Evolutionary conservation across 2,888 invertebrate genomes (phyloP).

Genomic region (Blomia tropicalis): DNA sequence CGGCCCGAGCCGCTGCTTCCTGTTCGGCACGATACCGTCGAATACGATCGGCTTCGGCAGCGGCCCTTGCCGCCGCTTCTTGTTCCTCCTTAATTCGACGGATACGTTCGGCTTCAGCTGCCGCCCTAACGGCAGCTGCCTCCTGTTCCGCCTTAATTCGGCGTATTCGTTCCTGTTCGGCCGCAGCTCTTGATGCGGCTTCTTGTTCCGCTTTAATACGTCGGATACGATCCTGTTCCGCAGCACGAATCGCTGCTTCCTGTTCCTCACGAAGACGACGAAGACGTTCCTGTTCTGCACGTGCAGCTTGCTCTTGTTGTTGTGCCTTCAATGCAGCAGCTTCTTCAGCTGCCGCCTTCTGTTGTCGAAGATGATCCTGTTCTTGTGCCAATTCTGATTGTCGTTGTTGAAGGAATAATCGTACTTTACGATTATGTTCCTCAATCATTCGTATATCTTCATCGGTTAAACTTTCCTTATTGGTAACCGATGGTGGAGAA

Average conservation of each 20-base stretch:
- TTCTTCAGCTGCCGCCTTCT: background rate
- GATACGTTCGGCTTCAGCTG: background rate
- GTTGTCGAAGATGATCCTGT: background rate
- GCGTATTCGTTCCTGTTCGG: background rate
- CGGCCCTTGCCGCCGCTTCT: constrained; percentile 1
- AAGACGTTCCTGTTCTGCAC: background rate
- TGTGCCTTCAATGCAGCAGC: background rate
- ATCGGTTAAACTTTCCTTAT: constrained; percentile 17
- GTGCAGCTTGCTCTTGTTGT: background rate
- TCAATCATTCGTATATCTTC: constrained; percentile 19
- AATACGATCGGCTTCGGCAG: constrained; percentile 11
- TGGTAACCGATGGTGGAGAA: background rate
- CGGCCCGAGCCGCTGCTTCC: constrained; percentile 16
- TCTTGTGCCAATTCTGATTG: constrained; percentile 6
- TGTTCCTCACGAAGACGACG: background rate
- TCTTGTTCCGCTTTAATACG: constrained; percentile 12
- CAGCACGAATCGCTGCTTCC: background rate
- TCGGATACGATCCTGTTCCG: background rate
- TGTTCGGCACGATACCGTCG: constrained; percentile 2
- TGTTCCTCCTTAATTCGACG: background rate
- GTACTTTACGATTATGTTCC: constrained; percentile 20
- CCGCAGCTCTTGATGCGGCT: background rate
- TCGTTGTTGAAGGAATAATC: constrained; percentile 12
- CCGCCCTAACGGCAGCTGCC: constrained; percentile 9
- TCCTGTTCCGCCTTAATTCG: constrained; percentile 10